Evolutionary conservation across 2,888 invertebrate species (phyloP).

Genomic region (Patella depressa): DNA sequence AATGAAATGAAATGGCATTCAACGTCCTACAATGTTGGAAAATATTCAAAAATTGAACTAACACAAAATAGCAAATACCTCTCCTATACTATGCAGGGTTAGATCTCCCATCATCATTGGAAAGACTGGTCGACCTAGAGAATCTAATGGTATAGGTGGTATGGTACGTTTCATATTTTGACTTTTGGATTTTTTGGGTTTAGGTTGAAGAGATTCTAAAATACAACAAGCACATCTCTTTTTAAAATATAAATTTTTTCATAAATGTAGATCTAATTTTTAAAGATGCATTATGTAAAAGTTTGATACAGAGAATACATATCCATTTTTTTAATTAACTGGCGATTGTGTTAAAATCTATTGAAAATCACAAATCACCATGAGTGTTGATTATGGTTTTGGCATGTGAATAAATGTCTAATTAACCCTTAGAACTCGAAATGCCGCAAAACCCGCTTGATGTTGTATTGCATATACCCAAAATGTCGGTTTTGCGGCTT

Average conservation of each 20-base stretch:
- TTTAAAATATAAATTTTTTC: background rate
- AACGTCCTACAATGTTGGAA: too few species aligned
- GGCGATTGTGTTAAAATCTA: too few species aligned
- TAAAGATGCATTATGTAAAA: too few species aligned
- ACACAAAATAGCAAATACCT: slow-evolving; percentile 71
- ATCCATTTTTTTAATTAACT: background rate
- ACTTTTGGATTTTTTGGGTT: slow-evolving; percentile 58
- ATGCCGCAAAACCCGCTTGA: too few species aligned
- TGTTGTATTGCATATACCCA: too few species aligned
- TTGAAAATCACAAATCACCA: too few species aligned
- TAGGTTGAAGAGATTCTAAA: slow-evolving; percentile 49
- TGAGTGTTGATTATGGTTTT: too few species aligned
- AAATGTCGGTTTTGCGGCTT: too few species aligned
- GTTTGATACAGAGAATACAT: background rate
- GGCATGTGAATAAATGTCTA: too few species aligned
- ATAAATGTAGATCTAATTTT: background rate
- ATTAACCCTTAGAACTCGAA: too few species aligned
- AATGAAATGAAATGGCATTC: too few species aligned
- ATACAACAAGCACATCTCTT: slow-evolving; percentile 12
- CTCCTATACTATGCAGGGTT: slow-evolving; percentile 82
- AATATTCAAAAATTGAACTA: too few species aligned
- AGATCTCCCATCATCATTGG: slow-evolving; percentile 81
- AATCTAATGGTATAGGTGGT: slow-evolving; percentile 79
- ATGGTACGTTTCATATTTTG: slow-evolving; percentile 71
- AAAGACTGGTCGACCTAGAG: slow-evolving; percentile 80